Evolutionary conservation across 2,888 invertebrate genomes (phyloP).

Genomic region (Eristalis arbustorum): DNA sequence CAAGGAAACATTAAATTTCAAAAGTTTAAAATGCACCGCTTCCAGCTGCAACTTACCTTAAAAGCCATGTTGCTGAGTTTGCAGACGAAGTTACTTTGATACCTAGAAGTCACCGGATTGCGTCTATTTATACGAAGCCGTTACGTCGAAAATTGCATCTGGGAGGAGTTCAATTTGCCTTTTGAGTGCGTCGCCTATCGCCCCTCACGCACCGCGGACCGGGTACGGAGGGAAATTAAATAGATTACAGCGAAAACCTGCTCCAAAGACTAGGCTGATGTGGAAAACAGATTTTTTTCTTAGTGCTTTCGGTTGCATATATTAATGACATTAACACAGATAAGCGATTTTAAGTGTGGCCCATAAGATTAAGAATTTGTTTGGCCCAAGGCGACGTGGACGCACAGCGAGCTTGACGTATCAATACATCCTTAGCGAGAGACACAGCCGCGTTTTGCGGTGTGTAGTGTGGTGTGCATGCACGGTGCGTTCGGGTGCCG

Average conservation of each 20-base stretch:
- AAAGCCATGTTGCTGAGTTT: not conserved
- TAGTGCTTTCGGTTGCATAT: slow-evolving; percentile 9
- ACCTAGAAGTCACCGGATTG: not conserved
- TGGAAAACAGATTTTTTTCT: not conserved
- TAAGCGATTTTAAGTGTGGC: not conserved
- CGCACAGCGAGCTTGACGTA: not conserved
- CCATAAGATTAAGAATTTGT: not conserved
- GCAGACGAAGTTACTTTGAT: not conserved
- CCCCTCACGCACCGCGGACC: not conserved
- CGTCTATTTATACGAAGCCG: not conserved
- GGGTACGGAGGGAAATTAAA: not conserved
- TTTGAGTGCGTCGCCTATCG: not conserved
- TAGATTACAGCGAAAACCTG: slow-evolving; percentile 19
- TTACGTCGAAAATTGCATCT: not conserved
- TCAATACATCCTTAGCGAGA: not conserved
- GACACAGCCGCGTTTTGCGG: not conserved
- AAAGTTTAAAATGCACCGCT: not conserved
- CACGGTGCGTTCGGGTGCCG: not conserved
- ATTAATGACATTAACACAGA: slow-evolving; percentile 17
- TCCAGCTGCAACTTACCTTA: not conserved
- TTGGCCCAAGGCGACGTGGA: not conserved
- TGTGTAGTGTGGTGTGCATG: not conserved
- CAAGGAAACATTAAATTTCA: not conserved
- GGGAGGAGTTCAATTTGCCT: not conserved
- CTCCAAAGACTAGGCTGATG: slow-evolving; percentile 3